Percentiles rank a stretch among this genome's conserved stretches.
These are phyloP conservation scores for Indicator indicator DNA, from an alignment of 2,113 vertebrate genomes.

Conservation along the genomic window DNA sequence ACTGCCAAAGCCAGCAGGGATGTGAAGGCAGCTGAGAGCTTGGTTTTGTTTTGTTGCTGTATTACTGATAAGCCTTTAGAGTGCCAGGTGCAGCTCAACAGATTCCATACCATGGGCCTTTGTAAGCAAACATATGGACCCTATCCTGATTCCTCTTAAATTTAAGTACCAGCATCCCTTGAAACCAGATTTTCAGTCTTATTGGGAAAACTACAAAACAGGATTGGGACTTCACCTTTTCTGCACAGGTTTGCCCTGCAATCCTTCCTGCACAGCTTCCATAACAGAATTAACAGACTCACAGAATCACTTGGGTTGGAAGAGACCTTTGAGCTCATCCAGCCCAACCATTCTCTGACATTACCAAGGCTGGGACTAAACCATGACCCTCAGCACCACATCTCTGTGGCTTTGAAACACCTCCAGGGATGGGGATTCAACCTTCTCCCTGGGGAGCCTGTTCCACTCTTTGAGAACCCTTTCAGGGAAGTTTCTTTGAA, in stretches of 20 bases:
- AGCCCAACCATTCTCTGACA: no score
- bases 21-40: neutral
- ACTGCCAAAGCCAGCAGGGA: accelerated
- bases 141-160: neutral
- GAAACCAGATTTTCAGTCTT: neutral
- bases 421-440: no score
- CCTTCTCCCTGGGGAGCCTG: no score
- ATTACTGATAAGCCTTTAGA: neutral
- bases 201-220: neutral
- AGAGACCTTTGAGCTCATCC: no score
- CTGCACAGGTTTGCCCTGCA: neutral
- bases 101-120: neutral
- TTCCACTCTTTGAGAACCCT: no score
- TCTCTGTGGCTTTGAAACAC: no score
- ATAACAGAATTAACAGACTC: no score
- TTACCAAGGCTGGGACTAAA: no score
- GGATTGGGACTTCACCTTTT: neutral
- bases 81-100: neutral
- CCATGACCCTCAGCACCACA: no score
- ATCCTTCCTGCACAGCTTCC: neutral
- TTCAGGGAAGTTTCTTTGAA: no score
- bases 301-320: no score
- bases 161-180: neutral
- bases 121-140: neutral
- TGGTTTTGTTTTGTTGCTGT: neutral